Percentiles rank a stretch among this genome's conserved stretches.
Conservation (phyloP, 1,140 invertebrate species). For the Zeugodacus cucurbitae region DNA sequence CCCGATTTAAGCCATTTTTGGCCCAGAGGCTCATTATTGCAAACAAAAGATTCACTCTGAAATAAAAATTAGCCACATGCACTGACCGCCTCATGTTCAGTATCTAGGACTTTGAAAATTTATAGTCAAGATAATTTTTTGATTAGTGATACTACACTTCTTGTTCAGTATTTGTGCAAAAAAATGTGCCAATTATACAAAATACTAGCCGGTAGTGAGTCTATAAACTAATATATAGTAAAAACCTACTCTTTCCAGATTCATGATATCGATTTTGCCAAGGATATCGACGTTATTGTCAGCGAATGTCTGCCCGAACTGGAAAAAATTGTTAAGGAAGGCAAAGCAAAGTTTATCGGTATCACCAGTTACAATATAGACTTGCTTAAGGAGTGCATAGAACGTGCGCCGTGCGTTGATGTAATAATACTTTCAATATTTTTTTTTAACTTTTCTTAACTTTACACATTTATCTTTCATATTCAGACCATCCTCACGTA, state of each 20-base stretch:
- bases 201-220: no score
- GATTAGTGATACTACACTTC: no score
- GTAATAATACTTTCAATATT: conserved; percentile 45
- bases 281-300: conserved; percentile 78
- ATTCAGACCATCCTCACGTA: conserved; percentile 83
- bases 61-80: no score
- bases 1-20: no score
- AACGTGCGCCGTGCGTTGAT: conserved; percentile 66
- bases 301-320: conserved; percentile 88
- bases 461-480: neutral
- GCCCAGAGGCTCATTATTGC: no score
- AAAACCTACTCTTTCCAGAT: conserved; percentile 70
- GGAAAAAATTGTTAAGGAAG: conserved; percentile 76
- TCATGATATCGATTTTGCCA: conserved; percentile 91
- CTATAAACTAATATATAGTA: no score
- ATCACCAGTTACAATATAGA: conserved; percentile 88
- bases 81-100: no score
- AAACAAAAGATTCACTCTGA: no score
- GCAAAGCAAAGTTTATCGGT: conserved; percentile 86
- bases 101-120: no score
- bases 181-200: no score
- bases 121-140: no score
- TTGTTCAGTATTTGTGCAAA: no score
- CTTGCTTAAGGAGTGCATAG: conserved; percentile 78
- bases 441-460: neutral